phyloP scores from a whole-genome alignment of 2,113 vertebrate species.

The Catharus bicknelli region DNA sequence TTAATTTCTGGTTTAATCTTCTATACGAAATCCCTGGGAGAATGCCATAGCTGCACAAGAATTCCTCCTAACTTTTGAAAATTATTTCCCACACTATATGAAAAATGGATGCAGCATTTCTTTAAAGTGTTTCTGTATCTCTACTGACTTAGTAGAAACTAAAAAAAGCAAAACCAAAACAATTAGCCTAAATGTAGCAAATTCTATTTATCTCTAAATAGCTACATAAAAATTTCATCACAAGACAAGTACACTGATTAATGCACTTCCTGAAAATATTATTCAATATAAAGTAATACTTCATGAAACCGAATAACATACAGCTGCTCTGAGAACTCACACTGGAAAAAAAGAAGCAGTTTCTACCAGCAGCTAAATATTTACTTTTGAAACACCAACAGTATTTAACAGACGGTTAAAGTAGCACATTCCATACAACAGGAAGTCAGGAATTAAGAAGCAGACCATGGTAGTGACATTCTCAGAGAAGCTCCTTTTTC shows the following conservation, averaged over 20 bases:
- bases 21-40: neutral
- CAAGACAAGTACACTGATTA: neutral
- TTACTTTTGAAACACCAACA: neutral
- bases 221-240: neutral
- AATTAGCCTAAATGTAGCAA: neutral
- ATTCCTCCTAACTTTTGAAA: neutral
- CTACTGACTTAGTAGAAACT: neutral
- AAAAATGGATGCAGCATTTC: neutral
- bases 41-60: neutral
- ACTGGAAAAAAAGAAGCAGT: neutral
- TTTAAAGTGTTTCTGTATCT: neutral
- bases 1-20: neutral
- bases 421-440: neutral
- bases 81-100: neutral
- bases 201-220: neutral
- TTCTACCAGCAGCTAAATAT: neutral
- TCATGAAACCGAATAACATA: neutral
- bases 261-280: neutral
- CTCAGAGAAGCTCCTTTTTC: neutral
- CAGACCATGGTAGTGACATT: neutral
- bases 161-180: neutral
- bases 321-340: neutral
- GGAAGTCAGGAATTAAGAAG: neutral
- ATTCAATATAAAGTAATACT: neutral
- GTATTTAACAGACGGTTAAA: neutral